These are phyloP conservation scores for Ictidomys tridecemlineatus DNA, from an alignment of 2,113 vertebrate species.

Conservation along the genomic window DNA sequence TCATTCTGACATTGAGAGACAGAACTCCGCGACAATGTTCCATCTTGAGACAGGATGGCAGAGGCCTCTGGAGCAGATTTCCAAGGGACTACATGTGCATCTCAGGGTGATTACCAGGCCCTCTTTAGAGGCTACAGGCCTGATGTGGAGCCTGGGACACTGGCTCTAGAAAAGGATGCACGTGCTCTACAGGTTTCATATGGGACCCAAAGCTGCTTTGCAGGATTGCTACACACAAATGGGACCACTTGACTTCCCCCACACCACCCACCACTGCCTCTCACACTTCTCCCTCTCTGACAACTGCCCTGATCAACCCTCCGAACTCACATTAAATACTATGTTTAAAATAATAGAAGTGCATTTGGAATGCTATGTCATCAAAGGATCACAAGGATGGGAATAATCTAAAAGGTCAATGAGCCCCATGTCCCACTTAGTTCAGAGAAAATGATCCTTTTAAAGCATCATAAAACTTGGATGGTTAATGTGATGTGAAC, in stretches of 20 bases:
- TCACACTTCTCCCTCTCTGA: neutral
- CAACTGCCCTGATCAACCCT: neutral
- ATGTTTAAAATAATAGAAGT: constrained; percentile 3
- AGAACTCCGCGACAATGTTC: neutral
- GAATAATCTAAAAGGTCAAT: neutral
- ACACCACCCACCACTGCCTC: neutral
- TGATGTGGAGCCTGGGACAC: neutral
- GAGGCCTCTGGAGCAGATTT: neutral
- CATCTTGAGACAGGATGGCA: constrained; percentile 18
- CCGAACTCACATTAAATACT: neutral
- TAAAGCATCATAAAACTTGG: neutral
- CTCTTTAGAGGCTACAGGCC: neutral
- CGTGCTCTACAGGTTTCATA: neutral
- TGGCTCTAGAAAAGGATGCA: neutral
- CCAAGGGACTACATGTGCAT: neutral
- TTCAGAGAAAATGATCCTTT: neutral
- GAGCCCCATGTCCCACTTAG: neutral
- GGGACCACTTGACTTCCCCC: neutral
- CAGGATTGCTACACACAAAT: neutral
- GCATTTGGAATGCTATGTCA: neutral
- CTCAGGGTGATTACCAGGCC: neutral
- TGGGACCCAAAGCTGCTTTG: neutral
- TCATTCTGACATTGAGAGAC: neutral
- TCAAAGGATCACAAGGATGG: neutral
- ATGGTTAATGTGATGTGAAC: constrained; percentile 3